phyloP scores from a whole-genome alignment of 1,140 invertebrate species.

The Cyrtorhinus lividipennis region DNA sequence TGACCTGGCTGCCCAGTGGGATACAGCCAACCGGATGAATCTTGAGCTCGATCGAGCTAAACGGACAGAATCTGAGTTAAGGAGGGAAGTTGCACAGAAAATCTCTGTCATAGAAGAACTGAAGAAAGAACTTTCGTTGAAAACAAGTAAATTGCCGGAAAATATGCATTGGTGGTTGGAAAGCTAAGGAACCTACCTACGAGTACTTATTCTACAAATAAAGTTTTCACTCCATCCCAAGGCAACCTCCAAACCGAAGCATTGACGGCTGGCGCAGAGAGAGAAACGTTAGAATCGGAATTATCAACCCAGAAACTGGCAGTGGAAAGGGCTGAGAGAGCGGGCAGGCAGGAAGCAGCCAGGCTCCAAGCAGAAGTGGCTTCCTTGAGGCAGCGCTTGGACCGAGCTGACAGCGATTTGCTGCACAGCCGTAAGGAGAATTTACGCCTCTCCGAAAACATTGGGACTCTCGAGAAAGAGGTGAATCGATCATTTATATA shows the following conservation, averaged over 20 bases:
- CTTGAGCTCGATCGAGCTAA: slow-evolving; percentile 61
- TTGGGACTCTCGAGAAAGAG: slow-evolving; percentile 62
- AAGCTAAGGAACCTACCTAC: neutral
- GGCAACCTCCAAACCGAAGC: slow-evolving; percentile 59
- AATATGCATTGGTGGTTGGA: no score
- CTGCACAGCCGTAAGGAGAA: slow-evolving; percentile 61
- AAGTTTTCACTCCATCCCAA: slow-evolving; percentile 20
- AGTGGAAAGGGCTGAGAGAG: slow-evolving; percentile 49
- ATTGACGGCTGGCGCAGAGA: slow-evolving; percentile 51
- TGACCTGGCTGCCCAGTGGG: slow-evolving; percentile 62
- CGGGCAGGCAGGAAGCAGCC: slow-evolving; percentile 54
- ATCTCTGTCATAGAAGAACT: slow-evolving; percentile 56
- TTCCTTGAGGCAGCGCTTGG: slow-evolving; percentile 56
- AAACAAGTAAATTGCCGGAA: slow-evolving; percentile 44
- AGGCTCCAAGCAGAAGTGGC: slow-evolving; percentile 58
- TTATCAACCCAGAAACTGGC: slow-evolving; percentile 43
- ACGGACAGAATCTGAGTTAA: slow-evolving; percentile 53
- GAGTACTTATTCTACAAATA: no score
- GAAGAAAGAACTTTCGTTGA: slow-evolving; percentile 58
- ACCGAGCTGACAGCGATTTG: slow-evolving; percentile 59
- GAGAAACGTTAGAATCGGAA: slow-evolving; percentile 59
- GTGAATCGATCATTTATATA: no score
- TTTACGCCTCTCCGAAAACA: slow-evolving; percentile 53
- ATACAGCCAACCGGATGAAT: slow-evolving; percentile 55
- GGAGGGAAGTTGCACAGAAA: slow-evolving; percentile 54